These are phyloP conservation scores for Dreissena polymorpha DNA, from an alignment of 1,140 invertebrate genomes.

Conservation along the genomic window DNA sequence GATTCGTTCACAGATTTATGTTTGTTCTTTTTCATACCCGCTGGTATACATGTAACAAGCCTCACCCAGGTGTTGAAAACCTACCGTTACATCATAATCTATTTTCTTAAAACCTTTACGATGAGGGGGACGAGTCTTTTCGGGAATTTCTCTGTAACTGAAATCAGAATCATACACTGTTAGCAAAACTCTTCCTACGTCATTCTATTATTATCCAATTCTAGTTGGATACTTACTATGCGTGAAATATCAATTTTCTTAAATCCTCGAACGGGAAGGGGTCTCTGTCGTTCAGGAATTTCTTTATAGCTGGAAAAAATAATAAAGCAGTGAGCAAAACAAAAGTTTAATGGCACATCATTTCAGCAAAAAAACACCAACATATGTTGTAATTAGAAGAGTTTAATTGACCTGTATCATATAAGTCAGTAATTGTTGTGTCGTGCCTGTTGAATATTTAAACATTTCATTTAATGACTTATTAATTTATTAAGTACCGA, in stretches of 20 bases:
- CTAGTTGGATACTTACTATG: constrained; percentile 43
- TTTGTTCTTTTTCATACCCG: no score
- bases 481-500: no score
- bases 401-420: no score
- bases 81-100: constrained; percentile 8
- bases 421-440: no score
- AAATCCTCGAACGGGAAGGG: constrained; percentile 9
- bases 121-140: not conserved
- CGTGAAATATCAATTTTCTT: constrained; percentile 42
- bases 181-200: not conserved
- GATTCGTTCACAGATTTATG: no score
- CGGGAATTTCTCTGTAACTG: constrained; percentile 47
- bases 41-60: no score
- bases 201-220: not conserved
- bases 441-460: no score
- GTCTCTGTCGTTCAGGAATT: constrained; percentile 14
- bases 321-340: constrained; percentile 14
- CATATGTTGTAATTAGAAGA: no score
- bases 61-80: constrained; percentile 8
- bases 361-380: no score
- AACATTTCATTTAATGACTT: no score
- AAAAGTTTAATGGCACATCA: no score
- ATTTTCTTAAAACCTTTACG: constrained; percentile 2
- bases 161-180: constrained; percentile 28
- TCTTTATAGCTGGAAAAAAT: constrained; percentile 42